Conservation (phyloP, 2,113 vertebrate genomes). For the Marmota flaviventris region DNA sequence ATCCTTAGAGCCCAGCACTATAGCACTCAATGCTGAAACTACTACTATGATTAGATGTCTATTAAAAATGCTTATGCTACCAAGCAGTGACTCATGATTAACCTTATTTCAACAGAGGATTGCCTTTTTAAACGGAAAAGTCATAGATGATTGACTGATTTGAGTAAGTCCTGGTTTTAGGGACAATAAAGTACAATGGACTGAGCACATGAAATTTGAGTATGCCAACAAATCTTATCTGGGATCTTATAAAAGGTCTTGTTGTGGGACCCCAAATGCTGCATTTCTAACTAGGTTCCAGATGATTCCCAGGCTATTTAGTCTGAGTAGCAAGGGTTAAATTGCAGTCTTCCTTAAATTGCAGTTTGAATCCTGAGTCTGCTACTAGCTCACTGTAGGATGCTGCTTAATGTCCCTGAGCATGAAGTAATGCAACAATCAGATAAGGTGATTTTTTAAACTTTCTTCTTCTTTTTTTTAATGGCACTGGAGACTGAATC, state of each 20-base stretch:
- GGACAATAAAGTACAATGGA: neutral
- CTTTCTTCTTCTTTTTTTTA: neutral
- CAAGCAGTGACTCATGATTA: neutral
- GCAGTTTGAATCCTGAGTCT: neutral
- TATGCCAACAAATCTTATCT: fast-evolving
- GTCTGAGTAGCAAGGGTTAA: neutral
- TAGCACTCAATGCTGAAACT: fast-evolving
- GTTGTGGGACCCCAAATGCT: neutral
- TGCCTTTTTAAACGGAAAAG: neutral
- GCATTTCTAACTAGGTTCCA: neutral
- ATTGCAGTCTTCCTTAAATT: neutral
- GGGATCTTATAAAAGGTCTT: neutral
- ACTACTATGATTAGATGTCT: neutral
- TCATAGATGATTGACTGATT: neutral
- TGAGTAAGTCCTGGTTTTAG: fast-evolving
- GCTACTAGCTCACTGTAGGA: neutral
- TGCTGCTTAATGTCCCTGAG: neutral
- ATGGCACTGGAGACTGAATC: neutral
- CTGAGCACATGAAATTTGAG: neutral
- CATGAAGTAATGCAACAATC: neutral
- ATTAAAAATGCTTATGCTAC: neutral
- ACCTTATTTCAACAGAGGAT: neutral
- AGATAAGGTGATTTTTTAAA: neutral
- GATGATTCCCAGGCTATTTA: neutral
- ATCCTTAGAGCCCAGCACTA: no score